Base-by-base conservation (phyloP, 2,888 invertebrate genomes). In the Ectobius pallidus region DNA sequence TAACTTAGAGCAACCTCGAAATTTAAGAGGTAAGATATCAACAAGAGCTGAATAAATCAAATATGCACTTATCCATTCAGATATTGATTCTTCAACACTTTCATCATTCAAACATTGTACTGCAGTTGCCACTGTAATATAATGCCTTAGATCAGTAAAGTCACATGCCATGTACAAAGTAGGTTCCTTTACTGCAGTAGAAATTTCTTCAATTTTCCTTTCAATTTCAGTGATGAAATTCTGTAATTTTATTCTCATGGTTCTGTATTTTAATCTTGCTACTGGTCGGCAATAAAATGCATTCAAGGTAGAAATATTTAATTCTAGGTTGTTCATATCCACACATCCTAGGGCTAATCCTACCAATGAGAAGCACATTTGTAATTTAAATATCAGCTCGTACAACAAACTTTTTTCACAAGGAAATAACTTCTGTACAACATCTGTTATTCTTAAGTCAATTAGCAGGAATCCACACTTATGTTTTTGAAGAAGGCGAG, bases 291-390 rank as follows among this genome's bases (percentile, higher is more conserved):
- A 20, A 49, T 25, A 55, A 25, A 69, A 69, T 32, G 42, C 69
- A 39, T 55, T 34, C 25, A 69, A 55, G 22, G 69, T 22, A 39
- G 69, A 69, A 34, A 69, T 42, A 16, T 30, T 58, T 9, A 69
- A 39, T 11, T 34, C 42, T 25, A 69, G 14, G 14, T 34, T 39
- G 39, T 58, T 69, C 22, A 58, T 27, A 22, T 69, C 69, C 9
- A 69, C 55, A n/a, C 34, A 58, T n/a, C 20, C 11, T 7, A 69
- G 11, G 14, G 34, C 55, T 7, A 58, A 30, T 25, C 1, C 14
- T n/a, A 58, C n/a, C 25, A 58, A 30, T 3, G 16, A 30, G 32
- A 30, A 58, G 32, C n/a, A 27, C 3, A 58, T 30, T 4, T 16
- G 22, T 3, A 30, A n/a, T 7, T 58, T 27, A 9, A 58, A 58